Evolutionary conservation across 64 coral and sea anemone species (phyloP).

Genomic region (Dendrophyllia cribrosa): DNA sequence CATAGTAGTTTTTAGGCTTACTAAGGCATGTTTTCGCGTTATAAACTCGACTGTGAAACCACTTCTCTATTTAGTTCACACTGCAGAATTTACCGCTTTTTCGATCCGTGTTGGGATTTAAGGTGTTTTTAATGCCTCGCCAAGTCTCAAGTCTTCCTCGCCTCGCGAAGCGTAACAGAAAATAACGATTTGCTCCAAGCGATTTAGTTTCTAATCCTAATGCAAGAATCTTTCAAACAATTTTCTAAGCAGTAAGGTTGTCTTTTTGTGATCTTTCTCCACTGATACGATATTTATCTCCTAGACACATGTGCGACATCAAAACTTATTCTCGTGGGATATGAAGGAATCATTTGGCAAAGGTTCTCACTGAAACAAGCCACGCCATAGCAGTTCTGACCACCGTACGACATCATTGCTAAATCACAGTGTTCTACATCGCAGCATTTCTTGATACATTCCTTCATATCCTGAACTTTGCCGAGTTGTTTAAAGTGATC

Average conservation of each 20-base stretch:
- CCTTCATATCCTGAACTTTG: slow-evolving; percentile 71
- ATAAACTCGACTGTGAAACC: too few species aligned
- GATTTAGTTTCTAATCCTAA: not conserved
- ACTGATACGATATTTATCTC: not conserved
- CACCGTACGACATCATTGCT: slow-evolving; percentile 94
- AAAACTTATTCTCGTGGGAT: slow-evolving; percentile 87
- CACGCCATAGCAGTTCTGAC: slow-evolving; percentile 83
- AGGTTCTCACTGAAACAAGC: slow-evolving; percentile 90
- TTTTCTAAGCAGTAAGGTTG: not conserved
- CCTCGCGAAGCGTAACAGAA: slow-evolving; percentile 6
- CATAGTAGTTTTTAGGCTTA: too few species aligned
- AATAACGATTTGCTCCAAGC: not conserved
- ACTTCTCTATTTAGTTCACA: too few species aligned
- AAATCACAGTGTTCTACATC: slow-evolving; percentile 77
- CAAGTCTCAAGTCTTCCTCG: not conserved
- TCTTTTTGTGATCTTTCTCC: not conserved
- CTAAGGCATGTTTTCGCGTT: too few species aligned
- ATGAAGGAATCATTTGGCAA: slow-evolving; percentile 90
- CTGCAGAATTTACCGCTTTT: too few species aligned
- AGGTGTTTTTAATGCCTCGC: not conserved
- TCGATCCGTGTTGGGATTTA: too few species aligned
- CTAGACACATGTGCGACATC: slow-evolving; percentile 78
- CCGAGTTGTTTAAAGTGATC: slow-evolving; percentile 91
- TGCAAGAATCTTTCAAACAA: not conserved
- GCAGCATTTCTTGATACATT: slow-evolving; percentile 82